A percentile compares a stretch with the other conserved stretches of the same genome.
Evolutionary conservation across 2,797 vertebrate genomes (phyloP).

Genomic region (Gymnodraco acuticeps): DNA sequence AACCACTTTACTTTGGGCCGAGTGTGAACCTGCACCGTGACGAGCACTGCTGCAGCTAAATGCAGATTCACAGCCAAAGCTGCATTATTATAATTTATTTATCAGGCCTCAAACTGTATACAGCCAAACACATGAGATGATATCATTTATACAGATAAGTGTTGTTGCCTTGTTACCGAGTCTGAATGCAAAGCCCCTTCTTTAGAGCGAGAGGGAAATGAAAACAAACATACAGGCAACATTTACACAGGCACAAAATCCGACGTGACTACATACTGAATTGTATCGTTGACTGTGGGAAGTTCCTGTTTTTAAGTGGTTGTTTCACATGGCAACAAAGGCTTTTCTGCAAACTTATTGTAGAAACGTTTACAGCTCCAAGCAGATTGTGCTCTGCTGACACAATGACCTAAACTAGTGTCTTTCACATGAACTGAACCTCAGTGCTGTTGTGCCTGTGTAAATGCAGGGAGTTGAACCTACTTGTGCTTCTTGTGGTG

Average conservation of each 20-base stretch:
- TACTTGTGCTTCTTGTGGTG: conserved; percentile 45
- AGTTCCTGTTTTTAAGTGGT: not conserved
- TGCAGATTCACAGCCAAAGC: conserved; percentile 30
- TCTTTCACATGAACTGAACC: conserved; percentile 19
- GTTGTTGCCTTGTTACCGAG: conserved; percentile 17
- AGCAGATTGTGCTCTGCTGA: not conserved
- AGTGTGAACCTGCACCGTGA: conserved; percentile 49
- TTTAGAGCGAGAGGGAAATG: not conserved
- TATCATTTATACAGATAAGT: conserved; percentile 8
- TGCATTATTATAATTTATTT: not conserved
- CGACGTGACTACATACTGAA: not conserved
- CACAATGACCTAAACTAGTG: not conserved
- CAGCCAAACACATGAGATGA: conserved; percentile 32
- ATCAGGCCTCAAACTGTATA: conserved; percentile 31
- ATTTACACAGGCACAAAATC: conserved; percentile 36
- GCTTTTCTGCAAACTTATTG: conserved; percentile 4
- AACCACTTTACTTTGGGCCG: conserved; percentile 19
- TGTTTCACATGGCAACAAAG: not conserved
- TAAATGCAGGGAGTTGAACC: not conserved
- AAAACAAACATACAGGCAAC: conserved; percentile 6
- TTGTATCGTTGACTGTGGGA: too few relatives aligned
- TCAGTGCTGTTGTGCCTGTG: conserved; percentile 21
- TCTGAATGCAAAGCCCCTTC: not conserved
- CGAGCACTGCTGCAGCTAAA: conserved; percentile 34
- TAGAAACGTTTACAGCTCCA: conserved; percentile 4